Evolutionary conservation across 2,888 invertebrate genomes (phyloP).

Genomic region (Bursaphelenchus okinawaensis): DNA sequence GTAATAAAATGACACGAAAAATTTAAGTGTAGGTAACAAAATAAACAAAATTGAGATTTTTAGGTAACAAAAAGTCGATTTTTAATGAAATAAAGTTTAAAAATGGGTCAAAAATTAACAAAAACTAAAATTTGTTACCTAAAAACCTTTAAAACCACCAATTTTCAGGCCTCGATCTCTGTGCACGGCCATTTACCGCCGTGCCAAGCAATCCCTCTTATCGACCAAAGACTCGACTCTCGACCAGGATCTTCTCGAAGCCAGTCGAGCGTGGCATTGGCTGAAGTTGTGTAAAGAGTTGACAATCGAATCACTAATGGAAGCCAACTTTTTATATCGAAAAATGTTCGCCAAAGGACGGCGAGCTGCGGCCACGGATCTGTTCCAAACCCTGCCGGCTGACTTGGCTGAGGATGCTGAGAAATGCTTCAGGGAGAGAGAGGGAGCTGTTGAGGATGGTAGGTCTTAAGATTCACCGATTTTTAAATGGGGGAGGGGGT

Average conservation of each 20-base stretch:
- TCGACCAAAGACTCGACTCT: neutral
- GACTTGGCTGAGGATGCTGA: constrained; percentile 11
- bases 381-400: constrained; percentile 5
- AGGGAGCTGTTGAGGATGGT: constrained; percentile 1
- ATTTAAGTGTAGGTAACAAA: too few relatives aligned
- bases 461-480: too few relatives aligned
- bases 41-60: too few relatives aligned
- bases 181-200: neutral
- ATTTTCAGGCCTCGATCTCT: neutral
- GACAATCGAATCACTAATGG: constrained; percentile 21
- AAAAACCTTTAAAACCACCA: too few relatives aligned
- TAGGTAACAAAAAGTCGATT: too few relatives aligned
- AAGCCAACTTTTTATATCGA: constrained; percentile 27
- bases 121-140: too few relatives aligned
- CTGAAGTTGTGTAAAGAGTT: neutral
- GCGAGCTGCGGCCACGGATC: neutral
- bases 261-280: neutral
- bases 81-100: too few relatives aligned
- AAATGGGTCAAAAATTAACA: too few relatives aligned
- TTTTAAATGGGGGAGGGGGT: neutral
- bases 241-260: neutral
- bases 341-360: constrained; percentile 23
- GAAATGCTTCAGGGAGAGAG: constrained; percentile 4
- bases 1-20: too few relatives aligned
- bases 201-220: neutral